Base-by-base conservation (phyloP, 2,113 vertebrate species). In the Dasyprocta punctata region DNA sequence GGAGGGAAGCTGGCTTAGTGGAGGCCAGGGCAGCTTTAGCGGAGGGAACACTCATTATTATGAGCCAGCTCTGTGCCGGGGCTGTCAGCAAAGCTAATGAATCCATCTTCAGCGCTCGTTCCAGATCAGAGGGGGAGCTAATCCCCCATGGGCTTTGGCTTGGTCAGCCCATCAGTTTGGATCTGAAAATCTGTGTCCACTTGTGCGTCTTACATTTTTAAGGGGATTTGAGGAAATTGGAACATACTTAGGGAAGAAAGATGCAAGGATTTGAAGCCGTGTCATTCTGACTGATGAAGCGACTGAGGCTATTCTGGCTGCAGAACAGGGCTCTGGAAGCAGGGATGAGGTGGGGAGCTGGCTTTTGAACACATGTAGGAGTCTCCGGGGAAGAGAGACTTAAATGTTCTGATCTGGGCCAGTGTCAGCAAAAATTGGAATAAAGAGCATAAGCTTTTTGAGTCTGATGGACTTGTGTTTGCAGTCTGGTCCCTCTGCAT, bases 151-250 rank as follows among this genome's bases (percentile, higher is more conserved):
- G 89, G 89, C 52, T 95, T 67, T 24, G 86, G 56, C 94, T 84
- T 85, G 92, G 95, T 71, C 69, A 84, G 22, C 60, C 38, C 67
- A 63, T 93, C 93, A 69, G 71, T 61, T 67, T 4, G 1, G 14
- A 94, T 95, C 92, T 80, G 89, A 87, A 97, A 93, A 96, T 63
- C 75, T 11, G 11, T 88, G 87, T 92, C 81, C 26, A 24, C 26
- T 86, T 93, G 80, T 19, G 13, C 24, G 33, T 56, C 80, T 95
- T 91, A 41, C 41, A 2, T 90, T 44, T 93, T 91, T 69, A 90
- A 95, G 44, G 44, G 67, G 87, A 95, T 82, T 77, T 95, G 95
- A 49, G n/a, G 41, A 90, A 85, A 96, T 16, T 71, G 84, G 92
- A 85, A 85, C 28, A 22, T 56, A 86, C 33, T 81, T 58, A 90